These are phyloP conservation scores for Holothuria glaberrima DNA, from an alignment of 35 echinoderm and acorn worm species.

Conservation along the genomic window DNA sequence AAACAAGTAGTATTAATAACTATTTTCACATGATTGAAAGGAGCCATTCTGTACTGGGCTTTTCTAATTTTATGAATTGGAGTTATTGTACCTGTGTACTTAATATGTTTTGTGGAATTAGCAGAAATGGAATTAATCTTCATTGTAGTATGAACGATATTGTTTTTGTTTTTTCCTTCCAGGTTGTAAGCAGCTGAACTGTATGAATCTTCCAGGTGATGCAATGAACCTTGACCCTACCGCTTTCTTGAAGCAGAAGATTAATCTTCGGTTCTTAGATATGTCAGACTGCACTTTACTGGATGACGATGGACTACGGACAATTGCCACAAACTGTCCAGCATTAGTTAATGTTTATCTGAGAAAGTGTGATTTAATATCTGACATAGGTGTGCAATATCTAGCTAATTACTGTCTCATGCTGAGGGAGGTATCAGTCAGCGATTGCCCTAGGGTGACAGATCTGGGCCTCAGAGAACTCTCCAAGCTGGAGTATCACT, in stretches of 20 bases:
- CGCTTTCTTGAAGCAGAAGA: slow-evolving; percentile 70
- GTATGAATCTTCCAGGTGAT: slow-evolving; percentile 75
- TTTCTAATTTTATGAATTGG: too few species aligned
- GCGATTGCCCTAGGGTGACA: slow-evolving; percentile 88
- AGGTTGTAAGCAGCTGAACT: slow-evolving; percentile 80
- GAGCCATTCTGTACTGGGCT: too few species aligned
- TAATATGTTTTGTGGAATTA: too few species aligned
- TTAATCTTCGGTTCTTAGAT: slow-evolving; percentile 85
- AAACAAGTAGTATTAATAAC: too few species aligned
- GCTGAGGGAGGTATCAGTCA: slow-evolving; percentile 88
- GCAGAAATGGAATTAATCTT: too few species aligned
- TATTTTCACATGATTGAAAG: too few species aligned
- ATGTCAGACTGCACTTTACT: slow-evolving; percentile 89
- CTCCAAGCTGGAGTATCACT: slow-evolving; percentile 82
- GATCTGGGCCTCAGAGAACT: slow-evolving; percentile 86
- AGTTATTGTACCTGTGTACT: too few species aligned
- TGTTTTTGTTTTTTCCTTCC: not conserved
- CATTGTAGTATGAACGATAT: too few species aligned
- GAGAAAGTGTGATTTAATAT: slow-evolving; percentile 74
- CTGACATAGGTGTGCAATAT: slow-evolving; percentile 89
- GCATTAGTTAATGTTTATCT: slow-evolving; percentile 90
- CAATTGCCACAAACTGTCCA: slow-evolving; percentile 91
- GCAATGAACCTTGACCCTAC: slow-evolving; percentile 52
- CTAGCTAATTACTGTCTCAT: slow-evolving; percentile 81
- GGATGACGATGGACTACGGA: slow-evolving; percentile 88